Base-by-base conservation (phyloP, 1,140 invertebrate species). In the Drosophila arizonae region DNA sequence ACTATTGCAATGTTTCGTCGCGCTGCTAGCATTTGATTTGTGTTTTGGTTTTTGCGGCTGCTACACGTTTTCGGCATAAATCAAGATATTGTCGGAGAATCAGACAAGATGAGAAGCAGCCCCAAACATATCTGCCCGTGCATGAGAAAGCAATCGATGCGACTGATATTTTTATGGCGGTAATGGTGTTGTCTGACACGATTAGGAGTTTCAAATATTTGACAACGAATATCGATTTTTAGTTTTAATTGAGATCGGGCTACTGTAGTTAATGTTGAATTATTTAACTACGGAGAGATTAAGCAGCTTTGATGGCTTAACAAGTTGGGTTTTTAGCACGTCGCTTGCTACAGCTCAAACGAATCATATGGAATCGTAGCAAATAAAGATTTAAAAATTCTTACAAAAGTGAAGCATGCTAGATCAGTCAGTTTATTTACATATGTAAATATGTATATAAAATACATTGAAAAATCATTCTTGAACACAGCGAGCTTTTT, bases 171-270 rank as follows among this genome's bases (percentile, higher is more conserved):
- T 90, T 90, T 78, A 90, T 91, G 81, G 76, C 78, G 78, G 90
- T 90, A 91, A 88, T 91, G 84, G 90, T 91, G 90, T 90, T 91
- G 84, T 90, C 90, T 91, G 85, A 88, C 86, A 80, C 90, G 90
- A 91, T 91, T 90, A 90, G 90, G 77, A 80, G 72, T 64, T 79
- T 76, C 72, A 77, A 81, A 87, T 80, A 79, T 84, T 81, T 79
- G 77, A 90, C 81, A 84, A 89, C 80, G 72, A 70, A 15, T 67
- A 57, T 43, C 39, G 21, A 41, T 17, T 11, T 39, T 39, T 3
- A 15, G 41, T 9, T n/a, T 39, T 39, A 39, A 15, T 60, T 24
- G 11, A 28, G 1, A 43, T 46, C 21, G 21, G 21, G 1, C 21
- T 33, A 9, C 6, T 8, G 33, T 33, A 0, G 33, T 6, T 2